Percentiles rank a stretch among this genome's conserved stretches.
Evolutionary conservation across 2,888 invertebrate genomes (phyloP).

Genomic region (Cantharis rustica): DNA sequence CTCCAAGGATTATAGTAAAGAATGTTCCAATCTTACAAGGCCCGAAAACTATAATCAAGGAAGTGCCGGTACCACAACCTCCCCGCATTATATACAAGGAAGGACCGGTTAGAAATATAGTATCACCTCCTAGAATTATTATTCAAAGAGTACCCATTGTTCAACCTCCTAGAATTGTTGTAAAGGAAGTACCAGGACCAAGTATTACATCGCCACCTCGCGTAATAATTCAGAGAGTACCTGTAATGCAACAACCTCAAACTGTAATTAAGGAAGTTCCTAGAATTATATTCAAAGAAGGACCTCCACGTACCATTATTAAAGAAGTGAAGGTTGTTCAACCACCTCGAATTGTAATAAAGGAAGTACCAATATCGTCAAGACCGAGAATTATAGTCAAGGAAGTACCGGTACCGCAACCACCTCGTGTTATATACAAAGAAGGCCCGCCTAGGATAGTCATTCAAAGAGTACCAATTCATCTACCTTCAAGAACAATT

Average conservation of each 20-base stretch:
- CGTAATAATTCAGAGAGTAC: conserved; percentile 11
- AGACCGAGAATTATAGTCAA: conserved; percentile 11
- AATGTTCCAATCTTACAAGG: conserved; percentile 4
- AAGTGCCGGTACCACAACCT: background rate
- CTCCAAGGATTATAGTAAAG: conserved; percentile 6
- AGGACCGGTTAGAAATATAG: conserved; percentile 7
- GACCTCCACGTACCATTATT: conserved; percentile 8
- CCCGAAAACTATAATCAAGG: background rate
- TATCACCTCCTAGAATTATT: conserved; percentile 2
- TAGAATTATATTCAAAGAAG: conserved; percentile 4
- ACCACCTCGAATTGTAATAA: background rate
- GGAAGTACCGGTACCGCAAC: conserved; percentile 12
- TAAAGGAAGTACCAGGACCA: conserved; percentile 5
- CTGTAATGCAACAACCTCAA: conserved; percentile 6
- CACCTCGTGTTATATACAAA: background rate
- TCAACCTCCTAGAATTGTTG: conserved; percentile 1
- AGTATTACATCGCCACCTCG: background rate
- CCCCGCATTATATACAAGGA: conserved; percentile 10
- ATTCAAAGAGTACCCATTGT: conserved; percentile 3
- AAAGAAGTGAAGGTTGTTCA: conserved; percentile 15
- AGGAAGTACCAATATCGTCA: conserved; percentile 9
- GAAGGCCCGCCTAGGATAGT: background rate
- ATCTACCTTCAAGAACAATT: background rate
- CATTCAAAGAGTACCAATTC: background rate
- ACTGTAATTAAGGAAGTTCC: conserved; percentile 18